Percentiles rank a stretch among this genome's conserved stretches.
Conservation (phyloP, 2,888 invertebrate species). For the Parthenolecanium corni region DNA sequence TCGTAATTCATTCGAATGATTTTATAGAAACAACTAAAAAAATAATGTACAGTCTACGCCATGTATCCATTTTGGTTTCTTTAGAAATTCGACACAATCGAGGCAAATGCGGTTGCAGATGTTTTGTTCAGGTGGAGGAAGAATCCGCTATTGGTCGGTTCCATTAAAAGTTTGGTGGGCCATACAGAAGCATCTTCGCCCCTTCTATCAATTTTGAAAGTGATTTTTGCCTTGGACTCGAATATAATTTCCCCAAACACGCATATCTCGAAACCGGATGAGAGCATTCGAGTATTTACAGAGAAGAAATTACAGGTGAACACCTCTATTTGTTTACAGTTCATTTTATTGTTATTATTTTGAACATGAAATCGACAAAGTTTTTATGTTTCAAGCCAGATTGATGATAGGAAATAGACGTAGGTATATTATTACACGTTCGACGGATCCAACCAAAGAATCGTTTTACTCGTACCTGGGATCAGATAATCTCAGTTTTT, state of each 20-base stretch:
- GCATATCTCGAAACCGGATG: slow-evolving; percentile 34
- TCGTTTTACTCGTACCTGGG: too few species aligned
- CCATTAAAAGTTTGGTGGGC: slow-evolving; percentile 50
- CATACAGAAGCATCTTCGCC: slow-evolving; percentile 45
- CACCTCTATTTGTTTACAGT: too few species aligned
- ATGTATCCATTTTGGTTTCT: too few species aligned
- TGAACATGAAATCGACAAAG: too few species aligned
- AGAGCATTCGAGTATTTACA: slow-evolving; percentile 32
- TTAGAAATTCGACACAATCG: slow-evolving; percentile 32
- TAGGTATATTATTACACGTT: too few species aligned
- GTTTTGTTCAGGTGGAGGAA: slow-evolving; percentile 30
- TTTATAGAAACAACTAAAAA: too few species aligned
- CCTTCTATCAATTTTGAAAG: slow-evolving; percentile 43
- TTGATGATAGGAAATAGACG: too few species aligned
- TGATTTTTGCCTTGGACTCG: slow-evolving; percentile 34
- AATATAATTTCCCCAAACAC: slow-evolving; percentile 36
- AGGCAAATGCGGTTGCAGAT: slow-evolving; percentile 32
- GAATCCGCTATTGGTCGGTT: slow-evolving; percentile 46
- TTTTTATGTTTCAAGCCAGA: too few species aligned
- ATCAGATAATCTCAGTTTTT: too few species aligned
- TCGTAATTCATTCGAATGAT: too few species aligned
- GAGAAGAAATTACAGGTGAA: slow-evolving; percentile 34
- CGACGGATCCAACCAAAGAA: too few species aligned
- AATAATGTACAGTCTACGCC: too few species aligned
- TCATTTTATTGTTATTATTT: not conserved